A percentile compares a stretch with the other conserved stretches of the same genome.
Conservation (phyloP, 2,113 vertebrate genomes). For the Larimichthys crocea region DNA sequence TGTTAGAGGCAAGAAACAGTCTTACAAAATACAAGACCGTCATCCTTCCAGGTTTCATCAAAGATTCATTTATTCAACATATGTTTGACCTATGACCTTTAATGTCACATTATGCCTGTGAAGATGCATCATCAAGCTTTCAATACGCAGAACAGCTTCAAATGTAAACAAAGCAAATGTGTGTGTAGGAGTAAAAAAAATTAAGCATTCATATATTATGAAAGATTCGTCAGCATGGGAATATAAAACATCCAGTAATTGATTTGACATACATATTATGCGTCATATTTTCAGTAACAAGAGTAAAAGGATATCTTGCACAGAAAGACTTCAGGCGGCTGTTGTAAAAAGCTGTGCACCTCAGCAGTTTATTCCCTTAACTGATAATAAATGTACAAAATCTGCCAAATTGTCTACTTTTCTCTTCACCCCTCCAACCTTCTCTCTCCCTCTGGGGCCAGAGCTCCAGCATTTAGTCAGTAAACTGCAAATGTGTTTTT, state of each 20-base stretch:
- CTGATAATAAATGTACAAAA: constrained; percentile 33
- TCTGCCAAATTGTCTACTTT: constrained; percentile 41
- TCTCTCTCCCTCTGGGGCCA: constrained; percentile 46
- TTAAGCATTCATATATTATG: background rate
- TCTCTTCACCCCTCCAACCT: constrained; percentile 33
- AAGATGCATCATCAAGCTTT: background rate
- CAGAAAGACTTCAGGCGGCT: constrained; percentile 5
- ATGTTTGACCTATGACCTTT: background rate
- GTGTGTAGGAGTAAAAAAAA: background rate
- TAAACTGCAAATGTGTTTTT: constrained; percentile 71
- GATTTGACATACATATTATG: background rate
- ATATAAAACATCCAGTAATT: background rate
- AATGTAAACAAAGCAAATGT: background rate
- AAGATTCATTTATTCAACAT: too few species aligned
- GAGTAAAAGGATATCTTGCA: background rate
- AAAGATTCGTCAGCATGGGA: background rate
- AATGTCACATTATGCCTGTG: background rate
- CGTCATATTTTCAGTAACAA: background rate
- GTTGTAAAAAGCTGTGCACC: constrained; percentile 22
- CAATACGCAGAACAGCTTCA: background rate
- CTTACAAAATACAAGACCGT: too few species aligned
- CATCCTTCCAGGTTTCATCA: too few species aligned
- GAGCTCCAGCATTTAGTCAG: constrained; percentile 64
- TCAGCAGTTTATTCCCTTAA: constrained; percentile 26
- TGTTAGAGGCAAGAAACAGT: too few species aligned